Conservation (phyloP, 2,888 invertebrate species). For the Hybos culiciformis region DNA sequence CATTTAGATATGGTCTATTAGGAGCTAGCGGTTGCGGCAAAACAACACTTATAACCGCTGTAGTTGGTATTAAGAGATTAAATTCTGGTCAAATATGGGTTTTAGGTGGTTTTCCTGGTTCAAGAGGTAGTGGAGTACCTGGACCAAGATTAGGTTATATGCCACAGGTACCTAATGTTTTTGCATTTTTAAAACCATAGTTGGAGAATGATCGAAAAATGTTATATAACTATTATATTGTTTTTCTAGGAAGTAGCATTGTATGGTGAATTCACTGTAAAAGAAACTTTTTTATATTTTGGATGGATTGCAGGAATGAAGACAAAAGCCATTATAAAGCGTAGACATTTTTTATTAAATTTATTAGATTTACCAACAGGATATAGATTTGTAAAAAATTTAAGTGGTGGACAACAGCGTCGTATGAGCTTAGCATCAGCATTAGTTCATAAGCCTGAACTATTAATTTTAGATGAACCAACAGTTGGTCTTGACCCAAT, state of each 20-base stretch:
- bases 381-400: slow-evolving; percentile 53
- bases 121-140: slow-evolving; percentile 70
- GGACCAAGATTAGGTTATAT: slow-evolving; percentile 83
- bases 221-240: not conserved
- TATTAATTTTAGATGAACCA: slow-evolving; percentile 83
- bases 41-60: slow-evolving; percentile 74
- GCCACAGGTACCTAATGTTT: slow-evolving; percentile 53
- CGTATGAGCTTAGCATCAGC: slow-evolving; percentile 82
- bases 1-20: slow-evolving; percentile 66
- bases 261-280: slow-evolving; percentile 64
- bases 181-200: slow-evolving; percentile 2
- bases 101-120: slow-evolving; percentile 69
- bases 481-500: slow-evolving; percentile 90
- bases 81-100: slow-evolving; percentile 76
- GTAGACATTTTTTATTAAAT: slow-evolving; percentile 58
- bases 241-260: slow-evolving; percentile 50
- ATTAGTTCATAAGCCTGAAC: slow-evolving; percentile 74
- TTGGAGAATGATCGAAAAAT: not conserved
- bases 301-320: slow-evolving; percentile 70
- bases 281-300: slow-evolving; percentile 72
- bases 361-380: slow-evolving; percentile 43
- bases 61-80: slow-evolving; percentile 66
- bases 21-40: slow-evolving; percentile 88
- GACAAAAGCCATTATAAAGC: slow-evolving; percentile 48
- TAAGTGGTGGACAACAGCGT: slow-evolving; percentile 83